Conservation (phyloP, 2,113 vertebrate genomes). For the Melanerpes aurifrons region DNA sequence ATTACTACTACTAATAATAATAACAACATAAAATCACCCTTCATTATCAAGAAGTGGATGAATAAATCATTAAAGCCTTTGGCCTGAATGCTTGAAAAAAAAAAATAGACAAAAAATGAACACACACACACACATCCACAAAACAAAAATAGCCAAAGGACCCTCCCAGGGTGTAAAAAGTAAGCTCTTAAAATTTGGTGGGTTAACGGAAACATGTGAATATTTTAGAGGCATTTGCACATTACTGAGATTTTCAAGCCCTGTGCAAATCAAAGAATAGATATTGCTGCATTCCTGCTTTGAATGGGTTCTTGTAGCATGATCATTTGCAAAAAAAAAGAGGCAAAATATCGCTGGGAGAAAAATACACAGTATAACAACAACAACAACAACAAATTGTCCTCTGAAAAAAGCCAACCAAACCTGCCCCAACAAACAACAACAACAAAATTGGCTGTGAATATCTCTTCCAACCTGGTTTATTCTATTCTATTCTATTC, state of each 20-base stretch:
- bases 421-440: not conserved
- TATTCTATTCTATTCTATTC: no score
- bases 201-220: conserved; percentile 13
- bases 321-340: not conserved
- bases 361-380: not conserved
- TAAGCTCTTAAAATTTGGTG: not conserved
- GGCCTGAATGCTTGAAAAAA: not conserved
- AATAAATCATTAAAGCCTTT: not conserved
- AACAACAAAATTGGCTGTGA: not conserved
- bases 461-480: not conserved
- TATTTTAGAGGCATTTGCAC: not conserved
- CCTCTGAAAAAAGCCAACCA: not conserved
- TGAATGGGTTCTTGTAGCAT: not conserved
- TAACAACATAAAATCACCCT: not conserved
- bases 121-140: no score
- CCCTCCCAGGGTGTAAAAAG: not conserved
- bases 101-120: no score
- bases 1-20: no score
- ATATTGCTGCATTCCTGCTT: not conserved
- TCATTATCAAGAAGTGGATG: not conserved
- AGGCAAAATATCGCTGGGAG: not conserved
- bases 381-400: not conserved
- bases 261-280: not conserved
- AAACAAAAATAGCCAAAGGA: not conserved
- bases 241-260: not conserved